These are phyloP conservation scores for Margarornis squamiger DNA, from an alignment of 2,797 vertebrate genomes.

Conservation along the genomic window DNA sequence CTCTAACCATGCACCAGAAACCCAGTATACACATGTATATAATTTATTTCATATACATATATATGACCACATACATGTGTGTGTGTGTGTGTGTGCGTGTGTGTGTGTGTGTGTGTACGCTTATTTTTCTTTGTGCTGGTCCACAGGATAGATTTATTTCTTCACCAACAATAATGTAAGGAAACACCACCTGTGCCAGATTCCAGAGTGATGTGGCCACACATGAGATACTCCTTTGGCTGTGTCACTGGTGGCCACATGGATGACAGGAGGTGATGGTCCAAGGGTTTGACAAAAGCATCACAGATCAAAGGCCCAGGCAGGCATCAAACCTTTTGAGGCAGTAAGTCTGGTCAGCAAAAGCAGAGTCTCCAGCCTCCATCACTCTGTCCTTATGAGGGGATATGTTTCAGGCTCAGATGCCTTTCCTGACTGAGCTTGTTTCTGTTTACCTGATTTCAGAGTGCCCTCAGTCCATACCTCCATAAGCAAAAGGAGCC, in stretches of 20 bases:
- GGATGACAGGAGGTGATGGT: not conserved
- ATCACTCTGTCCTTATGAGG: not conserved
- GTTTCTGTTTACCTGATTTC: not conserved
- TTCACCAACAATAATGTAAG: not conserved
- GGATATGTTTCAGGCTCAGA: not conserved
- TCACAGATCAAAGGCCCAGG: not conserved
- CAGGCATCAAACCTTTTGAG: not conserved
- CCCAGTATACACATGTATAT: not conserved
- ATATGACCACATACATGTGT: not conserved
- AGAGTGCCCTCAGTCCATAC: not conserved
- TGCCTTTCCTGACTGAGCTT: not conserved
- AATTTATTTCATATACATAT: not conserved
- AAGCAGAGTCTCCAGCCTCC: not conserved
- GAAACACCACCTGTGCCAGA: rapidly evolving
- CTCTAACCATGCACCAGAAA: not conserved
- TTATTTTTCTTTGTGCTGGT: not conserved
- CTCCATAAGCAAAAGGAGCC: not conserved
- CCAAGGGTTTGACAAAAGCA: not conserved
- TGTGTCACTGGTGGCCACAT: not conserved
- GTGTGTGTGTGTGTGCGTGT: not conserved
- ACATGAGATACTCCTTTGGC: not conserved
- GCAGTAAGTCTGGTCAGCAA: not conserved
- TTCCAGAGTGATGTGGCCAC: rapidly evolving
- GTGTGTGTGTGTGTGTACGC: not conserved
- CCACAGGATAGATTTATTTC: not conserved